These are phyloP conservation scores for Auanema sp. DNA, from an alignment of 2,888 invertebrate genomes.

Conservation along the genomic window DNA sequence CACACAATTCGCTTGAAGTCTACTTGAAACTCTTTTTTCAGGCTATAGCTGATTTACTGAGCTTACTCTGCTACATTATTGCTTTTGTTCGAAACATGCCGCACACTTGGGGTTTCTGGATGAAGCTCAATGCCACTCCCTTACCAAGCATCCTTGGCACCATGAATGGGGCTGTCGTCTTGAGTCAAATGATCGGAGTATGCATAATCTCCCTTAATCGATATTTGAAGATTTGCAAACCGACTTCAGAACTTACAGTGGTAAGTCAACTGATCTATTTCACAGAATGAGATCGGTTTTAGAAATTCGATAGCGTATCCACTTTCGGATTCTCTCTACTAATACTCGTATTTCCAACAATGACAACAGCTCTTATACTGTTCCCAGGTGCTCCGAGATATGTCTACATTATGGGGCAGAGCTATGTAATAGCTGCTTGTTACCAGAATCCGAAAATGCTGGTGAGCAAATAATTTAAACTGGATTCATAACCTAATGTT, in stretches of 20 bases:
- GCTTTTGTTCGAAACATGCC: constrained; percentile 19
- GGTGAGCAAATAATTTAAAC: not conserved
- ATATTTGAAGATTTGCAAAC: constrained; percentile 17
- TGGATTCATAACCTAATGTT: not conserved
- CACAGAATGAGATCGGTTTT: constrained; percentile 4
- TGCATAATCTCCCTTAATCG: constrained; percentile 16
- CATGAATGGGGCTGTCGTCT: constrained; percentile 20
- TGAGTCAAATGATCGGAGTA: constrained; percentile 21
- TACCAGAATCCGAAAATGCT: constrained; percentile 6
- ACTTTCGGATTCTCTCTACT: constrained; percentile 11
- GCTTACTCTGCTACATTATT: constrained; percentile 17
- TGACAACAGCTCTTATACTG: constrained; percentile 18
- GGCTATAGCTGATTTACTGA: constrained; percentile 17
- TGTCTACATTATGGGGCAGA: constrained; percentile 20
- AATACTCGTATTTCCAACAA: constrained; percentile 14
- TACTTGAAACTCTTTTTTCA: not conserved
- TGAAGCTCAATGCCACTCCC: constrained; percentile 16
- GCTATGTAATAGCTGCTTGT: constrained; percentile 22
- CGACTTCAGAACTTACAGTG: constrained; percentile 14
- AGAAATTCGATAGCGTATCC: constrained; percentile 18
- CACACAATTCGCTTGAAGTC: too few relatives aligned
- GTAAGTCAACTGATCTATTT: constrained; percentile 5
- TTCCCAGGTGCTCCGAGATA: constrained; percentile 13
- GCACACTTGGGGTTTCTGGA: constrained; percentile 21
- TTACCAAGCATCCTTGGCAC: constrained; percentile 18